Percentiles rank a stretch among this genome's conserved stretches.
These are phyloP conservation scores for Phycodurus eques DNA, from an alignment of 2,113 vertebrate genomes.

Conservation along the genomic window DNA sequence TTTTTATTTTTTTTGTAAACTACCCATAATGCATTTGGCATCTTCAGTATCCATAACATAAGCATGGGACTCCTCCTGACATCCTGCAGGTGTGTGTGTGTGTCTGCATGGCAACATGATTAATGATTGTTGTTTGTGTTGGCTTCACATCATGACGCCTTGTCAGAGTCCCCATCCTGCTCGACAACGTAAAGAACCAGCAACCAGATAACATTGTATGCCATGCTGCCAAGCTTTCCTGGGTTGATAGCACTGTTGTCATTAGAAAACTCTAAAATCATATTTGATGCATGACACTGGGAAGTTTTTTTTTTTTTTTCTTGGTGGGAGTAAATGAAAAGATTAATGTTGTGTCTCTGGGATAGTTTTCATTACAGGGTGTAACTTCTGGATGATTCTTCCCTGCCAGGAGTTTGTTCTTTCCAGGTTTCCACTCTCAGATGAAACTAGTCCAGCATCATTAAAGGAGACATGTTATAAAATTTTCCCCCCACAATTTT, in stretches of 20 bases:
- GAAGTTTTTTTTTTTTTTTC: background rate
- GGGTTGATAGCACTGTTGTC: slow-evolving; percentile 31
- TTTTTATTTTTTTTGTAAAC: background rate
- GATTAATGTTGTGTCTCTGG: background rate
- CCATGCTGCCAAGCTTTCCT: slow-evolving; percentile 34
- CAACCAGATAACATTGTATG: slow-evolving; percentile 67
- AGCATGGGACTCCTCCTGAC: background rate
- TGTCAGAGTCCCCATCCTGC: slow-evolving; percentile 37
- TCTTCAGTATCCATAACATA: too few relatives aligned
- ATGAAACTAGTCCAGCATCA: background rate
- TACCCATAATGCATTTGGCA: background rate
- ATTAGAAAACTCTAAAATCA: slow-evolving; percentile 16
- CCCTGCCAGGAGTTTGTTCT: background rate
- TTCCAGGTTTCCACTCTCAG: background rate
- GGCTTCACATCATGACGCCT: slow-evolving; percentile 29
- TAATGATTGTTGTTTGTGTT: slow-evolving; percentile 33
- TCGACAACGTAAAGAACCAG: slow-evolving; percentile 37
- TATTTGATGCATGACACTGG: slow-evolving; percentile 4
- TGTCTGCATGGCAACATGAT: slow-evolving; percentile 9
- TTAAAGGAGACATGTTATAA: background rate
- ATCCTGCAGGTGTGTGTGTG: slow-evolving; percentile 5
- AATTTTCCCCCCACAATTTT: background rate
- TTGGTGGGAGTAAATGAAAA: background rate
- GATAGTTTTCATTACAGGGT: background rate
- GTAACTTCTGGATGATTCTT: background rate